A percentile compares a stretch with the other conserved stretches of the same genome.
These are phyloP conservation scores for Onthophagus sagittarius DNA, from an alignment of 2,888 invertebrate species.

Conservation along the genomic window DNA sequence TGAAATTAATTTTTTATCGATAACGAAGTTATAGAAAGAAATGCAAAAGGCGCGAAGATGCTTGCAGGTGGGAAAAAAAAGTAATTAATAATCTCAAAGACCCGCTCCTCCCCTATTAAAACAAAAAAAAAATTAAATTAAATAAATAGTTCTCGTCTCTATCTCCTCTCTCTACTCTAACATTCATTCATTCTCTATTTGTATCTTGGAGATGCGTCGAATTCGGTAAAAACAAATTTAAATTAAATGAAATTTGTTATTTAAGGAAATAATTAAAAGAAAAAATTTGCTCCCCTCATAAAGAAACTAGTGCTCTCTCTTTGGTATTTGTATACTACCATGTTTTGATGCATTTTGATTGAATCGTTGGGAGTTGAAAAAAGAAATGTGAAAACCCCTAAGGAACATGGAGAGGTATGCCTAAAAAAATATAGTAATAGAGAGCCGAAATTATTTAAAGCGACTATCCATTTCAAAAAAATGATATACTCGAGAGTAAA, in stretches of 20 bases:
- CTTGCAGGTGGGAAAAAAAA: not conserved
- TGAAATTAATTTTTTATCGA: constrained; percentile 31
- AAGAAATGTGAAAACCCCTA: too few relatives aligned
- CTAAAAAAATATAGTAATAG: constrained; percentile 21
- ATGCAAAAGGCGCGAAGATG: not conserved
- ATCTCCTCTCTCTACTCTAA: not conserved
- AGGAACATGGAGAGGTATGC: not conserved
- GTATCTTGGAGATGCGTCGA: not conserved
- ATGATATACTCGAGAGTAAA: constrained; percentile 21
- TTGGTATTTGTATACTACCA: not conserved
- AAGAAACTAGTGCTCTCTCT: not conserved
- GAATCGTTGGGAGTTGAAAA: not conserved
- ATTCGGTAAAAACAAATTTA: not conserved
- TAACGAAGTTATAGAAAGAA: too few relatives aligned
- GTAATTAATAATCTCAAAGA: not conserved
- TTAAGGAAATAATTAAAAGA: not conserved
- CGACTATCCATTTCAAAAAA: constrained; percentile 17
- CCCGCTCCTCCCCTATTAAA: not conserved
- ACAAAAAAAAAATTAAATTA: too few relatives aligned
- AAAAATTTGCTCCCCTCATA: not conserved
- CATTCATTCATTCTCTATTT: not conserved
- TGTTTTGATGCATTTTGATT: not conserved
- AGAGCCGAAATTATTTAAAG: constrained; percentile 25
- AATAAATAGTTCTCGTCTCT: not conserved
- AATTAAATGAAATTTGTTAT: too few relatives aligned